Evolutionary conservation across 2,797 vertebrate species (phyloP), one percentile per base, ranked within the genome.

Genomic region (Phataginus tetradactyla): DNA sequence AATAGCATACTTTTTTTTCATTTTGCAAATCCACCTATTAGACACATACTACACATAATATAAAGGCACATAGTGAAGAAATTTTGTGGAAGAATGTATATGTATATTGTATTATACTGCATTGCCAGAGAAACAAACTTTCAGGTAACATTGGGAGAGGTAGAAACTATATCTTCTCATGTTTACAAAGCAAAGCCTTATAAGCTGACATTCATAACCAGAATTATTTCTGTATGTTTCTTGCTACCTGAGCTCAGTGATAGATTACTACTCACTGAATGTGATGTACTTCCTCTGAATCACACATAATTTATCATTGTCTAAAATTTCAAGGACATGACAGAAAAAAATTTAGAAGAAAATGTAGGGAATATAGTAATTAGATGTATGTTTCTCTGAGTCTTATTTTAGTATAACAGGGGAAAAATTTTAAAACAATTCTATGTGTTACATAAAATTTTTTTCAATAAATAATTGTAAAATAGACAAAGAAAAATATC

Each of bases 251-350:
- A 42, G 8, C 4, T 85, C 4, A 29, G 3, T 51, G 34, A 69
- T 57, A 39, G 79, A 42, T 69, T 69, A 69, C 63, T 85, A 77
- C 69, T 90, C 39, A 84, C 53, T 90, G 42, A 85, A 71, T 15
- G 29, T 59, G 23, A 90, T 61, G 14, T 7, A 29, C 34, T 69
- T 42, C 11, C 49, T 77, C n/a, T 29, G 42, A 29, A 80, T 18
- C 45, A 55, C 18, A 80, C 49, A 37, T 45, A 18, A 32, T 55
- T 78, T 4, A 45, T 64, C 69, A 86, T 21, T 94, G 81, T 39
- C 80, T 84, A 86, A 94, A 85, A 37, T 78, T 72, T 92, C 21
- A 88, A 53, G 90, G 51, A 91, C 27, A 88, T 87, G 1, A 61
- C 51, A 15, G 37, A 45, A 29, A 42, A 29, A 85, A 75, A 11